These are phyloP conservation scores for Hypselothyrea guttata DNA, from an alignment of 2,888 invertebrate species.

Conservation along the genomic window DNA sequence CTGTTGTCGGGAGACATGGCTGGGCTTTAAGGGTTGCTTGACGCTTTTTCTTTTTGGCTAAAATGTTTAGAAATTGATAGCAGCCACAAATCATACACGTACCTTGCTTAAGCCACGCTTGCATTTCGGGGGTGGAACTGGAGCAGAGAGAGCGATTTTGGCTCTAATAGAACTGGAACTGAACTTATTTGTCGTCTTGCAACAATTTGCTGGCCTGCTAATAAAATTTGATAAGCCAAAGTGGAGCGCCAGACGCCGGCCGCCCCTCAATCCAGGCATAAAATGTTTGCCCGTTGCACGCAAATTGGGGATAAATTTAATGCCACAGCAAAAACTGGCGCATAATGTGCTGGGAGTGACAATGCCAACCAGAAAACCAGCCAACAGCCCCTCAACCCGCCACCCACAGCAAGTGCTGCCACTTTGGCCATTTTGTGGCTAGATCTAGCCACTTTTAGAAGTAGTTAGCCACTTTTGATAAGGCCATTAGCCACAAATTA, in stretches of 20 bases:
- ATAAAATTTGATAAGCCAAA: constrained; percentile 76
- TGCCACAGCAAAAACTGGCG: constrained; percentile 33
- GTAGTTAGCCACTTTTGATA: too few relatives aligned
- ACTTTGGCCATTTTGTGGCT: too few relatives aligned
- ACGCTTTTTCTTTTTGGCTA: constrained; percentile 27
- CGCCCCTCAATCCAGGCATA: constrained; percentile 41
- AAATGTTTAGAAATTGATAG: constrained; percentile 67
- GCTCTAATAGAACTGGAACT: too few relatives aligned
- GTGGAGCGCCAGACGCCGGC: constrained; percentile 52
- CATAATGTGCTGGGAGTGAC: constrained; percentile 62
- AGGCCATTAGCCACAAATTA: too few relatives aligned
- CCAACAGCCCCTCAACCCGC: neutral
- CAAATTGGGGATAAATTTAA: constrained; percentile 79
- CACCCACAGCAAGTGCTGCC: too few relatives aligned
- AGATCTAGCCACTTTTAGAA: too few relatives aligned
- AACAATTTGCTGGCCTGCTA: constrained; percentile 72
- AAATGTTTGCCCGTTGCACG: constrained; percentile 77
- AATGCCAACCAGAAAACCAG: constrained; percentile 20
- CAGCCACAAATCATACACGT: constrained; percentile 65
- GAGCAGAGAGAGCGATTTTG: too few relatives aligned
- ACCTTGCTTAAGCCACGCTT: constrained; percentile 34
- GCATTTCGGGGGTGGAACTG: constrained; percentile 55
- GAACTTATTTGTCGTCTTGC: constrained; percentile 68
- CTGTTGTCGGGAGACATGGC: neutral
- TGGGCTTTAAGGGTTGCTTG: constrained; percentile 29